Conservation (phyloP, 2,888 invertebrate genomes). For the Patella ulyssiponensis region DNA sequence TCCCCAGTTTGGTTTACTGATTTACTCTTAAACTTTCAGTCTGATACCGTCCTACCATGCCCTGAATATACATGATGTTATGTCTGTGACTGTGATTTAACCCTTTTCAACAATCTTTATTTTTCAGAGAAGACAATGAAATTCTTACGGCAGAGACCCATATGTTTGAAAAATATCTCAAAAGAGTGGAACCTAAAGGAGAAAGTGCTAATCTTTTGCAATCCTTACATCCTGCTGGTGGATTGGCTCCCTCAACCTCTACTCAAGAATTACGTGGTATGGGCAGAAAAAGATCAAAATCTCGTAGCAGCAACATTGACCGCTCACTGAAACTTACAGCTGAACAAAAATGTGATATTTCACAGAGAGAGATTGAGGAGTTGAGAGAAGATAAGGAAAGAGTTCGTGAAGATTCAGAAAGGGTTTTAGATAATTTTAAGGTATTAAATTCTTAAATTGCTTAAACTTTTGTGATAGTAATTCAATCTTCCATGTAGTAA, state of each 20-base stretch:
- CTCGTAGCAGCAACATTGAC: constrained; percentile 65
- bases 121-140: constrained; percentile 67
- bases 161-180: constrained; percentile 72
- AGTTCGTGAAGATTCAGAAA: constrained; percentile 69
- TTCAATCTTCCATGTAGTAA: too few relatives aligned
- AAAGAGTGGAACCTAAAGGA: constrained; percentile 67
- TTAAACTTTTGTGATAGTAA: too few relatives aligned
- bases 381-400: constrained; percentile 67
- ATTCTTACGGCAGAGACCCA: constrained; percentile 69
- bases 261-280: constrained; percentile 52
- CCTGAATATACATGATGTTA: too few relatives aligned
- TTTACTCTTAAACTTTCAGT: too few relatives aligned
- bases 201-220: constrained; percentile 32
- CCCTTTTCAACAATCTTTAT: background rate
- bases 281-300: constrained; percentile 68
- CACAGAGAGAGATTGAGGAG: constrained; percentile 71
- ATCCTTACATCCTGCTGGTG: constrained; percentile 26
- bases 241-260: constrained; percentile 55
- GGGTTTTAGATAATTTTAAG: constrained; percentile 69
- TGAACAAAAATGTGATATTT: constrained; percentile 73
- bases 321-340: constrained; percentile 65
- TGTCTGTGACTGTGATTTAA: too few relatives aligned
- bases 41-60: too few relatives aligned
- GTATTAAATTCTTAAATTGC: constrained; percentile 39
- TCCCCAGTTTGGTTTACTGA: too few relatives aligned